A percentile compares a stretch with the other conserved stretches of the same genome.
These are phyloP conservation scores for Halocynthia roretzi DNA, from an alignment of 23 tunicate genomes.

Conservation along the genomic window DNA sequence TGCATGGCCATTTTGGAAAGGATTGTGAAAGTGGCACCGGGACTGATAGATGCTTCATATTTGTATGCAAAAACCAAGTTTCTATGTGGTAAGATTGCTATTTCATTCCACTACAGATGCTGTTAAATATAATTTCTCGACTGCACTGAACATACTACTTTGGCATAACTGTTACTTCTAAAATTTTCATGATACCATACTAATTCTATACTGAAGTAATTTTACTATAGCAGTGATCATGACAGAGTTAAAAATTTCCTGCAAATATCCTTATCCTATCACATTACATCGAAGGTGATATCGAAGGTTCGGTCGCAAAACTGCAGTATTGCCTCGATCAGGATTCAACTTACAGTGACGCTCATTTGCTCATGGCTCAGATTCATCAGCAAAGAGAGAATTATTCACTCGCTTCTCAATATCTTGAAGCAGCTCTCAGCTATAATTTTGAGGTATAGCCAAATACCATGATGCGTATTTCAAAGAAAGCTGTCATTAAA, in stretches of 20 bases:
- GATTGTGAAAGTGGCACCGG: constrained; percentile 46
- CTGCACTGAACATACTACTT: too few species aligned
- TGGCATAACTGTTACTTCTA: too few species aligned
- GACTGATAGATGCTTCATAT: constrained; percentile 46
- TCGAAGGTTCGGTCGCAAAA: constrained; percentile 41
- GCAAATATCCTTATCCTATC: too few species aligned
- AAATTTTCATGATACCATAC: too few species aligned
- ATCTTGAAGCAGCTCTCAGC: constrained; percentile 78
- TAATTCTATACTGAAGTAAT: too few species aligned
- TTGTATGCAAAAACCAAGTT: constrained; percentile 57
- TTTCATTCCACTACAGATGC: too few species aligned
- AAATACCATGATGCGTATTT: background rate
- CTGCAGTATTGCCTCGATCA: constrained; percentile 62
- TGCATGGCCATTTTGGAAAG: constrained; percentile 36
- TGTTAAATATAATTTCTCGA: too few species aligned
- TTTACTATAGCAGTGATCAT: too few species aligned
- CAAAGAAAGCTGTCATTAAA: background rate
- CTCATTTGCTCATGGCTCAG: constrained; percentile 68
- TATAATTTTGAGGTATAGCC: constrained; percentile 63
- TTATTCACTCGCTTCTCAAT: constrained; percentile 38
- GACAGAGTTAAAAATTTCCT: too few species aligned
- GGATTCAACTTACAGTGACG: constrained; percentile 61
- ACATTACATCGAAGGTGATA: constrained; percentile 45
- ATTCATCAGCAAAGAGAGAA: constrained; percentile 68
- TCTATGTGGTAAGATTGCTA: constrained; percentile 34